Evolutionary conservation across 1,140 invertebrate species (phyloP).

Genomic region (Triops cancriformis): DNA sequence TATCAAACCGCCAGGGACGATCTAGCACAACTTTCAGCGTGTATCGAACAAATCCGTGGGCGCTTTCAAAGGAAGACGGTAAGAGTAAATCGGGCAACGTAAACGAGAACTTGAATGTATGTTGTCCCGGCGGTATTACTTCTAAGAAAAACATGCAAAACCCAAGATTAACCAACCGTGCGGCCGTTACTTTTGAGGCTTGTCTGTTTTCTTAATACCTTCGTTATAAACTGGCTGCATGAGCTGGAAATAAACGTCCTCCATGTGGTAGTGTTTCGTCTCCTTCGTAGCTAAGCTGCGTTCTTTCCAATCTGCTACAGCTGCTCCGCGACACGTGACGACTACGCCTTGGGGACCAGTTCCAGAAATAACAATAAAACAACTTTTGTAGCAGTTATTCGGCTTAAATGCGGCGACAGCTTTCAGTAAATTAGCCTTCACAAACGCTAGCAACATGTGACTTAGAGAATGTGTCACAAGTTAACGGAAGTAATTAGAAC

Average conservation of each 20-base stretch:
- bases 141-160: neutral
- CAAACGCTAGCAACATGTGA: no score
- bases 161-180: neutral
- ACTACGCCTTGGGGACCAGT: neutral
- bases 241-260: neutral
- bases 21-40: neutral
- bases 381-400: no score
- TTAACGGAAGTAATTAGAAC: no score
- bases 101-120: constrained; percentile 1
- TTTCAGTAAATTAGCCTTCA: no score
- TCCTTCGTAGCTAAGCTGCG: neutral
- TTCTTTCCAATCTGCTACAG: neutral
- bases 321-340: neutral
- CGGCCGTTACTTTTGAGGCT: neutral
- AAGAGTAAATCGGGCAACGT: neutral
- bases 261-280: neutral
- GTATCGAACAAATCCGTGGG: neutral
- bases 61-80: neutral
- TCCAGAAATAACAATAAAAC: neutral
- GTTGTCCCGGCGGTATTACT: neutral
- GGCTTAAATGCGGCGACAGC: no score
- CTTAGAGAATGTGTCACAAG: no score
- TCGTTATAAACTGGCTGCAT: neutral
- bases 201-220: neutral
- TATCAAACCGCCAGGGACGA: neutral